Conservation (phyloP, 2,113 vertebrate species). For the Pelmatolapia mariae region DNA sequence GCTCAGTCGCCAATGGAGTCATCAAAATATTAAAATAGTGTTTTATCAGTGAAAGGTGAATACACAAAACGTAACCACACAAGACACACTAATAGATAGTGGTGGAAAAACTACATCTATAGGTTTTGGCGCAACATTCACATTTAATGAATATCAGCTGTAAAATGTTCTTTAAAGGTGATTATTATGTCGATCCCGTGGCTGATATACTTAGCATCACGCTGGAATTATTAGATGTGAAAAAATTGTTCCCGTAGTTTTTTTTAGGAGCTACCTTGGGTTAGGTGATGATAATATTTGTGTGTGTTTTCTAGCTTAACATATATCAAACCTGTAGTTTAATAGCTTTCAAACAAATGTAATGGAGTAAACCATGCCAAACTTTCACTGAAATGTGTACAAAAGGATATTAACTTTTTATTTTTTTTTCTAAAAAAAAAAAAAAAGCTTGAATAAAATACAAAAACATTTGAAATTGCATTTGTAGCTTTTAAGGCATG, state of each 20-base stretch:
- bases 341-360: background rate
- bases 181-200: background rate
- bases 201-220: background rate
- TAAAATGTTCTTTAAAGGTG: background rate
- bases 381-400: background rate
- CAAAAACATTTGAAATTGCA: background rate
- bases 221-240: background rate
- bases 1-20: background rate
- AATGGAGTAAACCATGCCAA: background rate
- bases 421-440: background rate
- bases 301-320: background rate
- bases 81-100: background rate
- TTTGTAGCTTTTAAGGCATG: no score
- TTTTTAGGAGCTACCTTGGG: background rate
- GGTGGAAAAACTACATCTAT: background rate
- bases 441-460: background rate
- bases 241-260: rapidly evolving
- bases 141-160: background rate
- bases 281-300: background rate
- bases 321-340: background rate
- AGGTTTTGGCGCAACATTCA: background rate
- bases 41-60: background rate
- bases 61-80: background rate
- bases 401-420: rapidly evolving
- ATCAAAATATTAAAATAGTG: background rate